phyloP scores from a whole-genome alignment of 2,113 vertebrate genomes.

The Micromys minutus region DNA sequence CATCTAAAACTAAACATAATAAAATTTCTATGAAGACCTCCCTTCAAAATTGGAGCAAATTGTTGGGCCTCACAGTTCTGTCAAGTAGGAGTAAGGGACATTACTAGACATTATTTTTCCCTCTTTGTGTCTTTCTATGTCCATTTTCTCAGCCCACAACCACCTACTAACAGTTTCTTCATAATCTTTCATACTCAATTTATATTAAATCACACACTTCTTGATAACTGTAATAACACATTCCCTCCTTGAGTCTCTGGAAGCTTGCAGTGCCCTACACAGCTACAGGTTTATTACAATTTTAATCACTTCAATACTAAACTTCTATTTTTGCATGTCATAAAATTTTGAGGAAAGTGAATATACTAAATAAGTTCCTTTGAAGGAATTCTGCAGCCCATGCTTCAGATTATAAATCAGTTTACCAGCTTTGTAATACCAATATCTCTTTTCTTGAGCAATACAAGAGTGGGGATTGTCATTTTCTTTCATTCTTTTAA shows the following conservation, averaged over 20 bases:
- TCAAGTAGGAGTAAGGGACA: not conserved
- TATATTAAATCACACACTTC: not conserved
- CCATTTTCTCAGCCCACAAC: not conserved
- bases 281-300: not conserved
- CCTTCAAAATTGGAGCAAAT: not conserved
- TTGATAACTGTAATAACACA: not conserved
- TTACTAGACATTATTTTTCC: not conserved
- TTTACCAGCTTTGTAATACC: not conserved
- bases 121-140: not conserved
- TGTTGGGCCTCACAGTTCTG: not conserved
- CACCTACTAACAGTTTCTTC: not conserved
- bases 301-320: not conserved
- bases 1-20: not conserved
- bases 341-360: not conserved
- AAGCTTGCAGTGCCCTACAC: not conserved
- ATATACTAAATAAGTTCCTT: not conserved
- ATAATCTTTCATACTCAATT: not conserved
- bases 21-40: not conserved
- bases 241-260: not conserved
- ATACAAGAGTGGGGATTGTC: not conserved
- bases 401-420: constrained; percentile 4
- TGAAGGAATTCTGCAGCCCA: not conserved
- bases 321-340: not conserved
- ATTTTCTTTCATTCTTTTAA: not conserved
- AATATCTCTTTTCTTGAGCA: not conserved